Percentiles rank a stretch among this genome's conserved stretches.
These are phyloP conservation scores for Microctenopoma lineatum DNA, from an alignment of 2,797 vertebrate genomes.

Conservation along the genomic window DNA sequence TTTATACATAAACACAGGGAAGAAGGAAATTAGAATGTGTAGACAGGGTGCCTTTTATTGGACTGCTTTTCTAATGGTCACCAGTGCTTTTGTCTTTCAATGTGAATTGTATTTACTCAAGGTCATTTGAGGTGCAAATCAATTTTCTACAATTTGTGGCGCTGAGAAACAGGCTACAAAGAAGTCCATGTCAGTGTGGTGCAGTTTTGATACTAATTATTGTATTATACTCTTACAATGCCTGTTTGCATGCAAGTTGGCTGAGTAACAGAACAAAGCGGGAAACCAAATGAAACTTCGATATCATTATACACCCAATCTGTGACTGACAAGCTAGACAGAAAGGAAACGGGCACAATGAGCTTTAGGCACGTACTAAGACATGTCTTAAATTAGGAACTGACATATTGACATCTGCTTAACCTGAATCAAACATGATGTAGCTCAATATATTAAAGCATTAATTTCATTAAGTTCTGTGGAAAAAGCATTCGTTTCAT, in stretches of 20 bases:
- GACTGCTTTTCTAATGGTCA: conserved; percentile 26
- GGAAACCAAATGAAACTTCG: conserved; percentile 46
- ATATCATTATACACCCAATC: conserved; percentile 14
- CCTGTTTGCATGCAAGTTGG: not conserved
- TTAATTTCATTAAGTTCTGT: not conserved
- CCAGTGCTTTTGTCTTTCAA: conserved; percentile 17
- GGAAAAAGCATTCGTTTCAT: not conserved
- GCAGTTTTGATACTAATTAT: not conserved
- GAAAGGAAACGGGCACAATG: conserved; percentile 1
- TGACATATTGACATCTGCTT: not conserved
- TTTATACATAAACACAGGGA: conserved; percentile 23
- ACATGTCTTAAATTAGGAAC: conserved; percentile 14
- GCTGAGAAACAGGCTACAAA: conserved; percentile 4
- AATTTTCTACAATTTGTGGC: not conserved
- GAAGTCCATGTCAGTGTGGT: conserved; percentile 3
- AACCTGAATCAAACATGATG: not conserved
- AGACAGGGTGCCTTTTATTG: conserved; percentile 33
- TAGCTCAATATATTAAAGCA: not conserved
- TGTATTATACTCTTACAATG: conserved; percentile 1
- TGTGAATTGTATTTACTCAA: conserved; percentile 23
- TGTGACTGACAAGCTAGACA: conserved; percentile 53
- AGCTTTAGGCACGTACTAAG: conserved; percentile 20
- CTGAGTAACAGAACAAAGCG: conserved; percentile 21
- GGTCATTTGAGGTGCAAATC: conserved; percentile 24
- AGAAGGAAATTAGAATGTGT: conserved; percentile 34